Conservation (phyloP, 2,113 vertebrate genomes). For the Spizaetus ornatus region DNA sequence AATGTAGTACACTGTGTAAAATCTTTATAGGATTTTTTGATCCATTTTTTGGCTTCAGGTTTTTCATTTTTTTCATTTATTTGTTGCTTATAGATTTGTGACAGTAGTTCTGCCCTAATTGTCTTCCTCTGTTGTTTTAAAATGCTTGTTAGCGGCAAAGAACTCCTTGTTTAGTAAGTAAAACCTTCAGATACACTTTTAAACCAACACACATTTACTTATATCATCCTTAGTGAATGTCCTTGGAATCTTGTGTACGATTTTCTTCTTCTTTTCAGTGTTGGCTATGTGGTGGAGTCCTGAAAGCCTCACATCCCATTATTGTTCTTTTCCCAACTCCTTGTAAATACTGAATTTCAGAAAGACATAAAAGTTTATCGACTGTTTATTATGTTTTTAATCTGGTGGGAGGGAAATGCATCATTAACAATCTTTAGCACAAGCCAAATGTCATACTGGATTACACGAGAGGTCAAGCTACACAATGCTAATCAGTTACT, state of each 20-base stretch:
- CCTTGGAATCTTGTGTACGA: not conserved
- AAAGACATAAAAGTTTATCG: not conserved
- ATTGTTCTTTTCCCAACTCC: not conserved
- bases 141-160: not conserved
- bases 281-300: not conserved
- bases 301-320: not conserved
- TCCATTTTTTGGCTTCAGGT: not conserved
- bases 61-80: not conserved
- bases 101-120: not conserved
- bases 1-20: not conserved
- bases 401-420: not conserved
- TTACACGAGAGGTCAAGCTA: not conserved
- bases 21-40: not conserved
- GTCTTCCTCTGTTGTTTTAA: not conserved
- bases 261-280: not conserved
- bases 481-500: not conserved
- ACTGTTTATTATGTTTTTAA: not conserved
- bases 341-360: not conserved
- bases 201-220: not conserved
- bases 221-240: not conserved
- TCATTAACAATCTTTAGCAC: not conserved
- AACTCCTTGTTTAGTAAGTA: not conserved
- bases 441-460: not conserved
- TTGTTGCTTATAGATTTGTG: not conserved
- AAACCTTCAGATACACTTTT: not conserved